Conservation (phyloP, 2,888 invertebrate genomes). For the Plagiodera versicolora region DNA sequence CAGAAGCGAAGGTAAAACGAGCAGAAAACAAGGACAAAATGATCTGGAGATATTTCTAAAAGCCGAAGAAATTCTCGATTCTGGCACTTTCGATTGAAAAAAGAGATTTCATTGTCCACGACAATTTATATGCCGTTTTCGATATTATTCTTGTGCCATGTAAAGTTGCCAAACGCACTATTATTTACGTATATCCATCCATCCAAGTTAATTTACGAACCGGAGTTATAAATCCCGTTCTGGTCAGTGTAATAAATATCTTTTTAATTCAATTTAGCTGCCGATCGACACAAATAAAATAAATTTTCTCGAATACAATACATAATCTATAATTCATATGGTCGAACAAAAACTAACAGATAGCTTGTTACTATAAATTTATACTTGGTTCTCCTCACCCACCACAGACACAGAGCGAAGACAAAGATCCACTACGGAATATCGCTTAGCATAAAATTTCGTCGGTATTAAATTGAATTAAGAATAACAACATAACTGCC, state of each 20-base stretch:
- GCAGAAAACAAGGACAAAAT: background rate
- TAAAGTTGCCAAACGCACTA: constrained; percentile 9
- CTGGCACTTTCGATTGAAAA: constrained; percentile 12
- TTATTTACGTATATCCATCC: constrained; percentile 13
- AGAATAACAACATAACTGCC: constrained; percentile 50
- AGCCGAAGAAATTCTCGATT: background rate
- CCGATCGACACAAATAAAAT: constrained; percentile 48
- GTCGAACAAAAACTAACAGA: constrained; percentile 39
- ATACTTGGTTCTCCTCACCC: constrained; percentile 38
- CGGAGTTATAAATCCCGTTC: constrained; percentile 35
- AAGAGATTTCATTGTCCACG: constrained; percentile 12
- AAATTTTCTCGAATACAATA: constrained; percentile 51
- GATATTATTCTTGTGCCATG: constrained; percentile 10
- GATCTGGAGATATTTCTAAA: background rate
- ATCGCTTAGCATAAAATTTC: constrained; percentile 29
- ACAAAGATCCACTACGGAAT: constrained; percentile 29
- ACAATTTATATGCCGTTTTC: constrained; percentile 9
- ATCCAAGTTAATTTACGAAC: constrained; percentile 32
- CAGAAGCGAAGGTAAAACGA: background rate
- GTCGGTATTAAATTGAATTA: constrained; percentile 34
- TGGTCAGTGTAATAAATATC: constrained; percentile 45
- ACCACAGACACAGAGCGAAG: constrained; percentile 33
- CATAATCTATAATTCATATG: constrained; percentile 53
- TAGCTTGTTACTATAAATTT: constrained; percentile 44
- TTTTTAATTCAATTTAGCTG: constrained; percentile 47